Evolutionary conservation across 2,888 invertebrate species (phyloP), one percentile per base, ranked within the genome.

Genomic region (Drosophila emarginata): DNA sequence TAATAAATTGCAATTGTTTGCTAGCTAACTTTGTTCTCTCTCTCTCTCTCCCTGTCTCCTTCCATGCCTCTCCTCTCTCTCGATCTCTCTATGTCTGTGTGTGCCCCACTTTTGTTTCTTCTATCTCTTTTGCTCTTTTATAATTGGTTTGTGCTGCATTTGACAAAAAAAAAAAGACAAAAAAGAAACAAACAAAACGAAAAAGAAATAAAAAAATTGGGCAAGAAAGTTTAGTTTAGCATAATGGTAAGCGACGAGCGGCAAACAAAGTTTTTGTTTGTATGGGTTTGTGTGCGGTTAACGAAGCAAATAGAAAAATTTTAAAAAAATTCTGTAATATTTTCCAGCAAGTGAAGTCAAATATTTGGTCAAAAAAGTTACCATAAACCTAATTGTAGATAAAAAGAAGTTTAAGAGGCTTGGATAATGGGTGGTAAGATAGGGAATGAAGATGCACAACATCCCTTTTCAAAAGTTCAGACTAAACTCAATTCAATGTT

Each of bases 1-100:
- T 86, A 88, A 83, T 88, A 86, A 86, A 88, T 86, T 88, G 88
- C 87, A 83, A 86, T 86, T 83, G 83, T 88, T 83, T 80, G 84
- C 74, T 54, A 78, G 74, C 83, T 62, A 85, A 87, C 82, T 87
- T 87, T 87, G 61, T 59, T 53, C 67, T 32, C 53, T 14, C 64
- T 40, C 53, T 14, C 53, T 45, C 45, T 45, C 60, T 14, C 64
- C 36, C 53, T 14, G 53, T 45, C 45, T 45, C 60, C 60, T 64
- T 66, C 63, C 57, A 67, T 66, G 54, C 23, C 54, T 66, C 15
- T 32, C 28, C 18, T 45, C 11, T 45, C 11, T 40, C 15, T 45
- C 18, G n/a, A n/a, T 45, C 15, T 18, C 9, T 45, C 18, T 45
- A 4, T 45, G 4, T 45, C 11, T 62, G 62, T 61, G 50, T 39